A percentile compares a stretch with the other conserved stretches of the same genome.
These are phyloP conservation scores for Metallyticus violacea DNA, from an alignment of 2,888 invertebrate genomes.

Conservation along the genomic window DNA sequence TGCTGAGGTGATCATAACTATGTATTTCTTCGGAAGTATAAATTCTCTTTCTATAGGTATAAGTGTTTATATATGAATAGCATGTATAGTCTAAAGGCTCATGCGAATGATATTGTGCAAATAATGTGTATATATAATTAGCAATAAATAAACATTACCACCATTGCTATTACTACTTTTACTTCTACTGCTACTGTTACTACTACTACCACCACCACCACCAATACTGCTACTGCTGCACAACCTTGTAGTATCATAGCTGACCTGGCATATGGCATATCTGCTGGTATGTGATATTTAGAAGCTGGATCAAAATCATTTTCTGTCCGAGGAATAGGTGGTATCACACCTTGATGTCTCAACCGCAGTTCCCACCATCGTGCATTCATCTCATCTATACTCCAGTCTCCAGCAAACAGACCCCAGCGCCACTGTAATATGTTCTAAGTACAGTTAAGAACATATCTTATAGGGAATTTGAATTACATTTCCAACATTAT, in stretches of 20 bases:
- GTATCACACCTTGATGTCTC: constrained; percentile 69
- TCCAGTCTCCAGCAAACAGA: constrained; percentile 65
- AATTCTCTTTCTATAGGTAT: too few relatives aligned
- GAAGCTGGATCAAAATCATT: constrained; percentile 80
- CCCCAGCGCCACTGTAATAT: constrained; percentile 72
- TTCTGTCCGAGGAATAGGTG: constrained; percentile 66
- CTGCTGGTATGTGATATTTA: constrained; percentile 78
- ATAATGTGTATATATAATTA: background rate
- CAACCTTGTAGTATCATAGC: background rate
- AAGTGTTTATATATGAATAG: too few relatives aligned
- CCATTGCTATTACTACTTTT: background rate
- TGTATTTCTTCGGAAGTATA: too few relatives aligned
- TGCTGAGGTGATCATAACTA: too few relatives aligned
- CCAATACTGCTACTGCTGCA: background rate
- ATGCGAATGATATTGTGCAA: too few relatives aligned
- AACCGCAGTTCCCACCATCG: constrained; percentile 75
- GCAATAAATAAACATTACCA: background rate
- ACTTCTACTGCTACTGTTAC: background rate
- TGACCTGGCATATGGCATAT: constrained; percentile 55
- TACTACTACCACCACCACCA: background rate
- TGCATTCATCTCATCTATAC: constrained; percentile 64
- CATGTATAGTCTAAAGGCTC: too few relatives aligned
- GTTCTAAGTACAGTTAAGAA: background rate
- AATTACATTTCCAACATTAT: background rate
- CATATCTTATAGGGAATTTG: background rate